Conservation (phyloP, 2,797 vertebrate species). For the Allobates femoralis region DNA sequence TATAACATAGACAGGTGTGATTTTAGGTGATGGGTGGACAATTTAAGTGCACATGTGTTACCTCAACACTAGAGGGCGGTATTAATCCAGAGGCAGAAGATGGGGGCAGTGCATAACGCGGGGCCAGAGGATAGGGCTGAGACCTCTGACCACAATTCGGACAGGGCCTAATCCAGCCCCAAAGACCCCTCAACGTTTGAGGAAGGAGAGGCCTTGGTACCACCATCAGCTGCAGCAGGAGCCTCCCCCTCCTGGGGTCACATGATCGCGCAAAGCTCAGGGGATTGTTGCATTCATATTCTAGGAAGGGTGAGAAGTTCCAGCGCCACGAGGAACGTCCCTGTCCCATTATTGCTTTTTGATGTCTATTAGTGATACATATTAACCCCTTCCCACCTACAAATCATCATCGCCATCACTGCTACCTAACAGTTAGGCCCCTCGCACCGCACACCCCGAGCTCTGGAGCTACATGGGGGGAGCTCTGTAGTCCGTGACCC, state of each 20-base stretch:
- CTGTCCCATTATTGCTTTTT: conserved; percentile 11
- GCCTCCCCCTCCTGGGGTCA: background rate
- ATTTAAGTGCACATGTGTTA: too few relatives aligned
- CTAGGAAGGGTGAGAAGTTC: background rate
- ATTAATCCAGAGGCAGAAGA: too few relatives aligned
- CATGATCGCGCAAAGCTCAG: too few relatives aligned
- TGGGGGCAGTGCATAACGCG: too few relatives aligned
- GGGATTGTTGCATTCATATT: background rate
- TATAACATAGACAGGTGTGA: too few relatives aligned
- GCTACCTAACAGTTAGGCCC: background rate
- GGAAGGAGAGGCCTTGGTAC: too few relatives aligned
- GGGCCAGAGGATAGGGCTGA: too few relatives aligned
- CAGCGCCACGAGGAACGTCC: background rate
- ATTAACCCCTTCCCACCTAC: background rate
- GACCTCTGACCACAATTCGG: too few relatives aligned
- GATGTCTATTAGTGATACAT: background rate
- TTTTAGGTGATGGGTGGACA: too few relatives aligned
- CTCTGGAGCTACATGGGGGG: background rate
- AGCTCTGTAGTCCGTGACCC: background rate
- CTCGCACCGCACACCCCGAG: background rate
- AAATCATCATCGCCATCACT: background rate
- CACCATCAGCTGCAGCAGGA: background rate
- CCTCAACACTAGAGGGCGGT: too few relatives aligned
- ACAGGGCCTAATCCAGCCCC: too few relatives aligned
- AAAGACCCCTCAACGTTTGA: too few relatives aligned